Evolutionary conservation across 2,113 vertebrate genomes (phyloP), one percentile per base, ranked within the genome.

Genomic region (Aptenodytes patagonicus): DNA sequence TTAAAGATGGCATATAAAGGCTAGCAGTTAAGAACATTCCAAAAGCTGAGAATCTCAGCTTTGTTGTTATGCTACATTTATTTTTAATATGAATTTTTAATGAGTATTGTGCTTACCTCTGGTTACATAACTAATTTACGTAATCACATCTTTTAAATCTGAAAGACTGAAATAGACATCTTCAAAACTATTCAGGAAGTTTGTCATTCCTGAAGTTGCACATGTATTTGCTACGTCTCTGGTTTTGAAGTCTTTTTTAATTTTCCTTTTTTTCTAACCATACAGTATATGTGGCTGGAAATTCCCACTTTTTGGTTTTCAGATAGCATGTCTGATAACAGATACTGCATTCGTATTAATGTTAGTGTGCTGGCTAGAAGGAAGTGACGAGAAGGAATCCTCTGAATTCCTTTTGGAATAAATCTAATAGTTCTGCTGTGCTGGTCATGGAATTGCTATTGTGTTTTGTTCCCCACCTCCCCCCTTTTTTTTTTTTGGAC

Each of bases 401-500:
- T 84, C 21, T 49, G 38, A 51, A 46, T 18, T 17, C 38, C 16
- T 83, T 84, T 65, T 60, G 31, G 40, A 81, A 40, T 62, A 62
- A 49, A 69, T 51, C 5, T 49, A 31, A 22, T 36, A 38, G 60
- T 69, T 64, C 2, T 49, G 15, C 82, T 82, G 10, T 78, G 46
- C 36, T 64, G n/a, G 25, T 58, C 8, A 6, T 47, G 16, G 40
- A 78, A n/a, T 49, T 78, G 21, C 34, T 77, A 1, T 18, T 88
- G 42, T 76, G 20, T 19, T 17, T 65, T 65, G 17, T 40, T 42
- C 17, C 15, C 36, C 5, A 24, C 22, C 4, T 38, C 12, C 7
- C 4, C 1, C 11, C 7, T 7, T 16, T 42, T 42, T 42, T 6
- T 13, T 7, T 19, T 31, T 76, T 12, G 31, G 0, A 29, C 29